Conservation (phyloP, 2,113 vertebrate species). For the Lycocorax pyrrhopterus region DNA sequence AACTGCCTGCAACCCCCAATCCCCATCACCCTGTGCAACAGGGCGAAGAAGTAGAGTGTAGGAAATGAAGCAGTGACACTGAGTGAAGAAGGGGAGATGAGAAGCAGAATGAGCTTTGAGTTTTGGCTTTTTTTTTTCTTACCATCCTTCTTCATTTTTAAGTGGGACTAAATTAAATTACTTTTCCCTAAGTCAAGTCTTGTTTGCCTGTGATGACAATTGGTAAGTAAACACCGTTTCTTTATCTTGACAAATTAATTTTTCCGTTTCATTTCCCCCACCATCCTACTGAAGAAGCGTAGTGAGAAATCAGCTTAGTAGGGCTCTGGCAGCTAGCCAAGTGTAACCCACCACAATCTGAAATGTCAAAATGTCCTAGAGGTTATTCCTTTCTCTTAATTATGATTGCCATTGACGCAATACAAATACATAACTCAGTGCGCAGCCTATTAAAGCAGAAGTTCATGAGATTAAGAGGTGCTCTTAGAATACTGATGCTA, state of each 20-base stretch:
- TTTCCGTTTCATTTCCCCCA: neutral
- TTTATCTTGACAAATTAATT: neutral
- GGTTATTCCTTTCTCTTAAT: neutral
- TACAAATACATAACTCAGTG: neutral
- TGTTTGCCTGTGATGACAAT: neutral
- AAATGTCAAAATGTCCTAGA: neutral
- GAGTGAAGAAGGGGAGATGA: neutral
- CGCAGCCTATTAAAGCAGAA: neutral
- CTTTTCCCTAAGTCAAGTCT: neutral
- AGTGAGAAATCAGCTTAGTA: neutral
- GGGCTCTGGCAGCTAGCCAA: neutral
- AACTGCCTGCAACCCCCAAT: neutral
- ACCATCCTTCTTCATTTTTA: neutral
- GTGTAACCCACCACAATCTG: neutral
- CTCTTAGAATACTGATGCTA: neutral
- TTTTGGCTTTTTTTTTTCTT: neutral
- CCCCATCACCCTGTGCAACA: accelerated
- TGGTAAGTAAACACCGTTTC: neutral
- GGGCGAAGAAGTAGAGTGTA: neutral
- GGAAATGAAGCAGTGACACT: neutral
- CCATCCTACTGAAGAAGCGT: neutral
- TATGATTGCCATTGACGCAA: neutral
- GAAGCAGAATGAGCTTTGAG: neutral
- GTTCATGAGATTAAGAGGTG: neutral
- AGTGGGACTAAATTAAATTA: neutral